Percentiles rank a stretch among this genome's conserved stretches.
phyloP scores from a whole-genome alignment of 2,888 invertebrate genomes.

The Mesorhabditis sp. region DNA sequence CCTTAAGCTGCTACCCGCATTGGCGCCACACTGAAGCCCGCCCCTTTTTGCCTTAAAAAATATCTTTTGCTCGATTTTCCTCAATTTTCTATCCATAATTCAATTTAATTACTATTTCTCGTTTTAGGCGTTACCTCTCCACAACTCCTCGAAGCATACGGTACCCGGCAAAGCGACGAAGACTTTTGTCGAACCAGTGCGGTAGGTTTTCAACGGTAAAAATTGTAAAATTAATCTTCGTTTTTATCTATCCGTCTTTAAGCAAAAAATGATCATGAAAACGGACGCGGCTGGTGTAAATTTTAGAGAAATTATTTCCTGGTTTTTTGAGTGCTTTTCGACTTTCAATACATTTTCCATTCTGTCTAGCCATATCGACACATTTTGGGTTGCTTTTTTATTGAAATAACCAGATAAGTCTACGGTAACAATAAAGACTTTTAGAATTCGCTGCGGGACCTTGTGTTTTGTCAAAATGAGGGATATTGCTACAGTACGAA shows the following conservation, averaged over 20 bases:
- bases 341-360: no score
- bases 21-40: no score
- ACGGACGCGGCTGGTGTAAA: neutral
- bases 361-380: no score
- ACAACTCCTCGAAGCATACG: slow-evolving; percentile 74
- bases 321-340: no score
- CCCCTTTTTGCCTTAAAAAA: no score
- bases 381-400: neutral
- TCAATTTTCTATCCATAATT: no score
- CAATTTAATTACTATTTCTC: no score
- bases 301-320: no score
- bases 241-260: neutral
- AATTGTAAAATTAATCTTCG: no score
- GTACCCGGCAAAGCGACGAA: slow-evolving; percentile 64
- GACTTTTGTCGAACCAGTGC: slow-evolving; percentile 68
- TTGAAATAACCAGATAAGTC: neutral
- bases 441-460: slow-evolving; percentile 67
- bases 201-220: slow-evolving; percentile 13
- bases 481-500: slow-evolving; percentile 94
- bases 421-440: no score
- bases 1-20: no score
- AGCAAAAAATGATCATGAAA: neutral
- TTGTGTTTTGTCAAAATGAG: slow-evolving; percentile 76
- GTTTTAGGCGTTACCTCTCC: slow-evolving; percentile 67
- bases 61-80: no score